These are phyloP conservation scores for Sakesphorus luctuosus DNA, from an alignment of 2,113 vertebrate species.

Conservation along the genomic window DNA sequence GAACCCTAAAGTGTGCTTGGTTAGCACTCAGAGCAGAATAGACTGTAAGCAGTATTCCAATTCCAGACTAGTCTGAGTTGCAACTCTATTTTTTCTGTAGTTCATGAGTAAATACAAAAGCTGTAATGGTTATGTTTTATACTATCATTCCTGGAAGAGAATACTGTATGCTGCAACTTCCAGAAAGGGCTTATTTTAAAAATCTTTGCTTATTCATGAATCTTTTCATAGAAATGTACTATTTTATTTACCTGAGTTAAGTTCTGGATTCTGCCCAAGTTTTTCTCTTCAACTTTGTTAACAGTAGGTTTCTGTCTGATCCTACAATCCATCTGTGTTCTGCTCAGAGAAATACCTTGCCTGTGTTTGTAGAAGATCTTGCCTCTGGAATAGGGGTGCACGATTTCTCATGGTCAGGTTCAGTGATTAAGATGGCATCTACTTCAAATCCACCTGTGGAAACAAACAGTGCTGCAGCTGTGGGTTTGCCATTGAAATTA, in stretches of 20 bases:
- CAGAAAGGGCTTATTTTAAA: constrained; percentile 24
- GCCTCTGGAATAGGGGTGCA: constrained; percentile 9
- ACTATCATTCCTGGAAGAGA: neutral
- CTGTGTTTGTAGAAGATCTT: constrained; percentile 51
- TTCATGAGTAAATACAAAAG: neutral
- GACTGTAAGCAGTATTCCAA: neutral
- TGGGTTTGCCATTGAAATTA: constrained; percentile 14
- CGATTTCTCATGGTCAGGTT: constrained; percentile 34
- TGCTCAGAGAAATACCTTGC: neutral
- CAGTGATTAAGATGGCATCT: constrained; percentile 30
- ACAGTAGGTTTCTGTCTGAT: constrained; percentile 54
- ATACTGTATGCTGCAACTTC: neutral
- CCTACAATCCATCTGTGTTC: constrained; percentile 60
- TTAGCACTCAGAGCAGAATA: neutral
- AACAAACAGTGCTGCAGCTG: constrained; percentile 36
- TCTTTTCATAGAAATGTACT: constrained; percentile 24
- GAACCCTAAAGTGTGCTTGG: neutral
- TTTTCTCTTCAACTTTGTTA: neutral
- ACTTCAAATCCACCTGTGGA: constrained; percentile 52
- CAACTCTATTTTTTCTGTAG: neutral
- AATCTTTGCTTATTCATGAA: constrained; percentile 26
- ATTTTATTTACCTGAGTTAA: constrained; percentile 58
- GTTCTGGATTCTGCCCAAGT: constrained; percentile 45
- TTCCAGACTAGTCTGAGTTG: neutral
- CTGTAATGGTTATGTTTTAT: neutral